These are phyloP conservation scores for Leptinotarsa rubiginosa DNA, from an alignment of 2,888 invertebrate species.

Conservation along the genomic window DNA sequence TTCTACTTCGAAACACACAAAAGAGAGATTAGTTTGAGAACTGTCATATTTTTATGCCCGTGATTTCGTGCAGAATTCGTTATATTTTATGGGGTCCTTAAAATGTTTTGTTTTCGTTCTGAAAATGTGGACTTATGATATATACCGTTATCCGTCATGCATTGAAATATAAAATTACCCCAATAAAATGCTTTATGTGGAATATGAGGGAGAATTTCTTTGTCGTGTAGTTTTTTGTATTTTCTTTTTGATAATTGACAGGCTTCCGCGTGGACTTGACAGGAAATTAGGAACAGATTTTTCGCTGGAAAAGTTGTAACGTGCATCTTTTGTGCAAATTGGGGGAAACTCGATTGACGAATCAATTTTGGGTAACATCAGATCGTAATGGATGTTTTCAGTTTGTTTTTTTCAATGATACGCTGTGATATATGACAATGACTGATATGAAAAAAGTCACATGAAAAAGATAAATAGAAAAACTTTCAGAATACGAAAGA, in stretches of 20 bases:
- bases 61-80: constrained; percentile 54
- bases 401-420: too few relatives aligned
- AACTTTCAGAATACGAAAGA: too few relatives aligned
- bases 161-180: constrained; percentile 48
- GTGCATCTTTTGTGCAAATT: too few relatives aligned
- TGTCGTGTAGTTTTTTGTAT: constrained; percentile 35
- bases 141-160: constrained; percentile 33
- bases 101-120: constrained; percentile 49
- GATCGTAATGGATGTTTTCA: too few relatives aligned
- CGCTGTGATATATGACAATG: too few relatives aligned
- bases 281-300: neutral
- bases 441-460: too few relatives aligned
- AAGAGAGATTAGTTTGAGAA: constrained; percentile 55
- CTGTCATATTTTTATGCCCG: constrained; percentile 54
- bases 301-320: neutral
- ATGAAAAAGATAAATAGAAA: too few relatives aligned
- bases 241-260: constrained; percentile 47
- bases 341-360: too few relatives aligned
- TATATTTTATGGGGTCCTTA: constrained; percentile 53
- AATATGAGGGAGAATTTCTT: constrained; percentile 35
- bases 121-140: constrained; percentile 43
- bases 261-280: constrained; percentile 26
- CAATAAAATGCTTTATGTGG: constrained; percentile 48
- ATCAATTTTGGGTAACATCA: too few relatives aligned
- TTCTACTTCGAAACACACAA: constrained; percentile 47